Base-by-base conservation (phyloP, 2,888 invertebrate species). In the Eupeodes latifasciatus region DNA sequence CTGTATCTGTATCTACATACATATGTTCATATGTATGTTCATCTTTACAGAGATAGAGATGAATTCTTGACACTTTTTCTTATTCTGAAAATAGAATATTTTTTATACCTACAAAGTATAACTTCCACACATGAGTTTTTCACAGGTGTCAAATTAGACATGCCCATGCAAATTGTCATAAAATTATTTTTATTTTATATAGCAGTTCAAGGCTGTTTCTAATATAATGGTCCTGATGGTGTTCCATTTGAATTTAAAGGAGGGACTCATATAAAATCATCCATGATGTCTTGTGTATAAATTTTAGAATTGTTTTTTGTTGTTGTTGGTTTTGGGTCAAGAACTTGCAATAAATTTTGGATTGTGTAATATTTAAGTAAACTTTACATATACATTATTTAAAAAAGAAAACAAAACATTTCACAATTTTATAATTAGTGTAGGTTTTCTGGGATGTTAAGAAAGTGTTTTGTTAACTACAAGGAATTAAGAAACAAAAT, bases 131-230 rank as follows among this genome's bases (percentile, higher is more conserved):
- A 87, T 61, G 66, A 66, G 59, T 59, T 67, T 84, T 74, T 49
- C 27, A 84, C 87, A 87, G 87, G 87, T 87, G 87, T 84, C 77
- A 80, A 69, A 67, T 74, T 62, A 64, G 72, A 27, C n/a, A 72
- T 59, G 40, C 71, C 19, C 55, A 59, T 59, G 47, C 79, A 57
- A 72, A 14, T 83, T 79, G 86, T 79, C 79, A 76, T 83, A 79
- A 59, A 71, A 75, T 86, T 69, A 75, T 81, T 72, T 82, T 64
- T 57, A 57, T 67, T 71, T 78, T 80, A 64, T 27, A 27, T 81
- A 55, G 49, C 71, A 61, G 71, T 87, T 87, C 86, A 76, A 76
- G 83, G 83, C 76, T 76, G 34, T 53, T 82, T 16, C 27, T 40
- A 53, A 69, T 53, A 53, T 7, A 40, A 36, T 16, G 69, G 16